A percentile compares a stretch with the other conserved stretches of the same genome.
Evolutionary conservation across 2,113 vertebrate species (phyloP).

Genomic region (Coregonus clupeaformis): DNA sequence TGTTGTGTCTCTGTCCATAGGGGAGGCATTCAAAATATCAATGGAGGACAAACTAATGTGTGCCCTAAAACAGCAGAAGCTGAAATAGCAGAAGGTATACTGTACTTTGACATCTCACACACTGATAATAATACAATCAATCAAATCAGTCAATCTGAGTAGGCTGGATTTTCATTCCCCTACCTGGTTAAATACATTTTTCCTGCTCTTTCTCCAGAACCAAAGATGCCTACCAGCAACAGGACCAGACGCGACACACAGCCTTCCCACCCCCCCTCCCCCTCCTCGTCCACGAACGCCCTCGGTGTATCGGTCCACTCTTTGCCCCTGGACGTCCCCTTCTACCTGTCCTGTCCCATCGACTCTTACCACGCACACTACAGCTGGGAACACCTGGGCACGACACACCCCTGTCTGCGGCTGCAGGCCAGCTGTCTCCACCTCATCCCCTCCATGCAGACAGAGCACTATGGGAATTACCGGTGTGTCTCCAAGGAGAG

Average conservation of each 20-base stretch:
- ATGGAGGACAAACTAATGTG: constrained; percentile 47
- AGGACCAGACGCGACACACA: constrained; percentile 42
- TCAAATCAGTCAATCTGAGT: no score
- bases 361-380: constrained; percentile 75
- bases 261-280: not conserved
- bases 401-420: constrained; percentile 55
- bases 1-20: constrained; percentile 44
- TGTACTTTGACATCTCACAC: not conserved
- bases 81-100: constrained; percentile 35
- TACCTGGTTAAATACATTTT: not conserved
- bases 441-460: constrained; percentile 64
- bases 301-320: constrained; percentile 21
- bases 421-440: constrained; percentile 66
- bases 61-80: constrained; percentile 48
- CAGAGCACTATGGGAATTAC: constrained; percentile 59
- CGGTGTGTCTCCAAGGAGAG: constrained; percentile 67
- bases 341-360: constrained; percentile 75
- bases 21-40: constrained; percentile 66
- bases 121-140: not conserved
- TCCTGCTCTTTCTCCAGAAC: constrained; percentile 20
- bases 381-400: constrained; percentile 59
- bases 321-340: constrained; percentile 54
- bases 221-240: not conserved
- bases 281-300: not conserved
- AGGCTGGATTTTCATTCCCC: not conserved